phyloP scores from a whole-genome alignment of 2,888 invertebrate species.

The Flexamia atlantica region DNA sequence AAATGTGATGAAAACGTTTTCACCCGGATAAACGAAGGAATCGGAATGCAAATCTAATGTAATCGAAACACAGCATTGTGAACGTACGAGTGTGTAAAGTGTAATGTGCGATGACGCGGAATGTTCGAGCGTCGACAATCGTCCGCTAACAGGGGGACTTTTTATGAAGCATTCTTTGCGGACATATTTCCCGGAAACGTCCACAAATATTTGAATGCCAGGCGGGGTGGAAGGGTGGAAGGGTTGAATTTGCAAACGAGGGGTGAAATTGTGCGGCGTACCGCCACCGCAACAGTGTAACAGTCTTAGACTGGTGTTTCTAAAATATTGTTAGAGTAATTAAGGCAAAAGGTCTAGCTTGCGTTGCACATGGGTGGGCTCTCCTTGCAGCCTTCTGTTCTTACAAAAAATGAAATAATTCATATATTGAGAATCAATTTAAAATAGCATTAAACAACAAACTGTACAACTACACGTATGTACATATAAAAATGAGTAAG shows the following conservation, averaged over 20 bases:
- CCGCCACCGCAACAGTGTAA: background rate
- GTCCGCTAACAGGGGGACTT: slow-evolving; percentile 6
- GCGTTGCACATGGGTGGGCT: too few species aligned
- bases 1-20: background rate
- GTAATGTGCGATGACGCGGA: background rate
- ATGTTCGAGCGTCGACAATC: slow-evolving; percentile 6
- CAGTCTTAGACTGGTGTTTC: background rate
- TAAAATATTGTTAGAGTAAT: background rate
- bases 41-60: background rate
- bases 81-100: background rate
- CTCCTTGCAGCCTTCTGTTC: too few species aligned
- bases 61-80: background rate
- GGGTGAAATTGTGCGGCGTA: slow-evolving; percentile 15
- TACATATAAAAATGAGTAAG: too few species aligned
- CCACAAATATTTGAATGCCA: slow-evolving; percentile 36
- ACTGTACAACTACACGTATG: too few species aligned
- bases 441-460: too few species aligned
- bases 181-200: slow-evolving; percentile 38
- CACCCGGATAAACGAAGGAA: background rate
- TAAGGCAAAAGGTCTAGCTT: background rate
- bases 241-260: slow-evolving; percentile 29
- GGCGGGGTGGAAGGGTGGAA: background rate
- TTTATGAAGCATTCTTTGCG: slow-evolving; percentile 32
- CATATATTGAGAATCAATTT: too few species aligned
- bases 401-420: too few species aligned